A percentile compares a stretch with the other conserved stretches of the same genome.
Evolutionary conservation across 2,113 vertebrate species (phyloP).

Genomic region (Chaenocephalus aceratus): DNA sequence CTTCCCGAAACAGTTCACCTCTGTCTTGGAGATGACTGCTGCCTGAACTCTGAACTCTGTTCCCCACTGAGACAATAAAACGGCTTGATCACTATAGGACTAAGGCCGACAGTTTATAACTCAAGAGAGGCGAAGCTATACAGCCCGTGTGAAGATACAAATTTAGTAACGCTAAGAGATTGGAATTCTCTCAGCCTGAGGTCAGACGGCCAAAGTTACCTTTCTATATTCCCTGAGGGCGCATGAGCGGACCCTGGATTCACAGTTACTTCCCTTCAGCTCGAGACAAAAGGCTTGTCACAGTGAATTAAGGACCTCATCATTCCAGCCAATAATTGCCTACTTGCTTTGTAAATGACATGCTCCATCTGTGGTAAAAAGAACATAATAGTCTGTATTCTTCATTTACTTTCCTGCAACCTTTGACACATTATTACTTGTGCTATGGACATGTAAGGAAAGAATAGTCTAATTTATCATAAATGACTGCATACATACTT

Average conservation of each 20-base stretch:
- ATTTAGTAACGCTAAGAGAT: constrained; percentile 82
- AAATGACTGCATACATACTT: background rate
- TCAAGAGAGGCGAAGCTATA: constrained; percentile 71
- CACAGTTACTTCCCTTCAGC: constrained; percentile 58
- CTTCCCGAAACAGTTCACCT: constrained; percentile 74
- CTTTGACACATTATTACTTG: constrained; percentile 10
- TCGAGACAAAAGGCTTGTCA: constrained; percentile 64
- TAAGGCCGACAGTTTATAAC: constrained; percentile 82
- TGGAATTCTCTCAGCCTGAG: constrained; percentile 80
- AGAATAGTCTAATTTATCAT: background rate
- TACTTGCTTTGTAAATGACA: constrained; percentile 57
- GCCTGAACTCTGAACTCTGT: constrained; percentile 85
- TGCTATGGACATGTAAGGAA: background rate
- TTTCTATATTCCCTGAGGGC: constrained; percentile 67
- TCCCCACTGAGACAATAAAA: constrained; percentile 86
- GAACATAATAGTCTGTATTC: background rate
- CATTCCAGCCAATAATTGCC: constrained; percentile 61
- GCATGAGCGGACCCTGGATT: constrained; percentile 54
- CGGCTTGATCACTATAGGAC: constrained; percentile 81
- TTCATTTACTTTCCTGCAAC: constrained; percentile 22
- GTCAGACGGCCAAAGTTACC: constrained; percentile 81
- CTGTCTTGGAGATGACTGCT: constrained; percentile 78
- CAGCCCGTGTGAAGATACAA: constrained; percentile 75
- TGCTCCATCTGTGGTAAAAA: constrained; percentile 12
- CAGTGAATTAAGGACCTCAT: constrained; percentile 58